These are phyloP conservation scores for Rhinophrynus dorsalis DNA, from an alignment of 2,797 vertebrate genomes.

Conservation along the genomic window DNA sequence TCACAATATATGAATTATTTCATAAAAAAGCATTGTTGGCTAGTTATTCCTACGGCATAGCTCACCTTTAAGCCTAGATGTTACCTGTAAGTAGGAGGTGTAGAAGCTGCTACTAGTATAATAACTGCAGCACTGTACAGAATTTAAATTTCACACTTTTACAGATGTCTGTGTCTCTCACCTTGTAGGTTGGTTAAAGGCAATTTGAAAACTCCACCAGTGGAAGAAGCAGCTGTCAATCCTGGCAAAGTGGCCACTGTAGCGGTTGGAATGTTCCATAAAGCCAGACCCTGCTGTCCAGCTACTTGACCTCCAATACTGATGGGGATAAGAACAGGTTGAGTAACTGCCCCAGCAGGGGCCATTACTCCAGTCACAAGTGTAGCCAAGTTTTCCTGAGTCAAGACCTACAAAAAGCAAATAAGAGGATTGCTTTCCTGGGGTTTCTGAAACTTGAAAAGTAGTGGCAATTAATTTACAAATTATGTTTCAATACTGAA, in stretches of 20 bases:
- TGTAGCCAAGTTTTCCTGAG: slow-evolving; percentile 93
- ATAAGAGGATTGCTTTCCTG: neutral
- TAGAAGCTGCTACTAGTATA: too few relatives aligned
- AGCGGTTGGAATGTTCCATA: slow-evolving; percentile 91
- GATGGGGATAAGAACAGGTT: slow-evolving; percentile 94
- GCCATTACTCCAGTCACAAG: slow-evolving; percentile 96
- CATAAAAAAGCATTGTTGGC: too few relatives aligned
- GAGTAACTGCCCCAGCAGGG: slow-evolving; percentile 88
- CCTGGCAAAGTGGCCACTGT: slow-evolving; percentile 88
- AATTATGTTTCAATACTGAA: too few relatives aligned
- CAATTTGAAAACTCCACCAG: slow-evolving; percentile 87
- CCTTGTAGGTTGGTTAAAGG: slow-evolving; percentile 89
- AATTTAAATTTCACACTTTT: too few relatives aligned
- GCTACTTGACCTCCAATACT: slow-evolving; percentile 90
- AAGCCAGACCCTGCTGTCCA: slow-evolving; percentile 88
- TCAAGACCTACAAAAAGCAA: slow-evolving; percentile 88
- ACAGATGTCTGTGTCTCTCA: slow-evolving; percentile 61
- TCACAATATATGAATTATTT: too few relatives aligned
- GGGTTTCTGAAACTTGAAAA: neutral
- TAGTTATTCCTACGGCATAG: too few relatives aligned
- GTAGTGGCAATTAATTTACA: neutral
- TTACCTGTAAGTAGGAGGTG: too few relatives aligned
- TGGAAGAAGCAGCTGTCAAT: slow-evolving; percentile 76
- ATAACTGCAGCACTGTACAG: too few relatives aligned
- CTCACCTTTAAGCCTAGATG: too few relatives aligned